Conservation (phyloP, 2,888 invertebrate species). For the Epirrhoe tristata region DNA sequence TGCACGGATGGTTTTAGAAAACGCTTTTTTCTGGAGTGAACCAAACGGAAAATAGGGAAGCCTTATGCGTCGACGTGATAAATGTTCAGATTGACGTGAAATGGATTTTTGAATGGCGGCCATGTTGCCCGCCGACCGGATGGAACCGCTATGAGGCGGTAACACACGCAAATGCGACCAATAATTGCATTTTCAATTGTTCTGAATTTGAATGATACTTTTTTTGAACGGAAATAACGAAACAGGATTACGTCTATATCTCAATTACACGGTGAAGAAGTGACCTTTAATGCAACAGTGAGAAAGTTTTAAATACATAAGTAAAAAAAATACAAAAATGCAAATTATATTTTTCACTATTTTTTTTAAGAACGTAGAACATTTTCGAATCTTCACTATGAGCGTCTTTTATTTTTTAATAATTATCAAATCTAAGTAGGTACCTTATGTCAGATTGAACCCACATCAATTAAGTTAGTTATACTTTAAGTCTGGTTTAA, state of each 20-base stretch:
- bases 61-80: conserved; percentile 56
- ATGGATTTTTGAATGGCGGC: conserved; percentile 74
- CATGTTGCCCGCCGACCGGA: conserved; percentile 63
- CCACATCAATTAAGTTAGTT: neutral
- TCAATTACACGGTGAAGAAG: too few species aligned
- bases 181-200: conserved; percentile 56
- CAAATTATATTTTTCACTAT: too few species aligned
- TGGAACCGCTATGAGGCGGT: conserved; percentile 53
- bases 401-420: too few species aligned
- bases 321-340: too few species aligned
- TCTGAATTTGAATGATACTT: conserved; percentile 36
- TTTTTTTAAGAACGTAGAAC: too few species aligned
- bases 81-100: conserved; percentile 81
- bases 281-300: too few species aligned
- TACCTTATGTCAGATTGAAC: neutral
- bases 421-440: neutral
- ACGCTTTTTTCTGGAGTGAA: conserved; percentile 31
- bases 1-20: conserved; percentile 32
- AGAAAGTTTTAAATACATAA: too few species aligned
- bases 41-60: conserved; percentile 36
- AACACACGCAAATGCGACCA: conserved; percentile 56
- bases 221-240: neutral
- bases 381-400: too few species aligned
- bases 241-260: neutral
- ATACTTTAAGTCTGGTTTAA: neutral